A percentile compares a stretch with the other conserved stretches of the same genome.
These are phyloP conservation scores for Galleria mellonella DNA, from an alignment of 1,140 invertebrate genomes.

Conservation along the genomic window DNA sequence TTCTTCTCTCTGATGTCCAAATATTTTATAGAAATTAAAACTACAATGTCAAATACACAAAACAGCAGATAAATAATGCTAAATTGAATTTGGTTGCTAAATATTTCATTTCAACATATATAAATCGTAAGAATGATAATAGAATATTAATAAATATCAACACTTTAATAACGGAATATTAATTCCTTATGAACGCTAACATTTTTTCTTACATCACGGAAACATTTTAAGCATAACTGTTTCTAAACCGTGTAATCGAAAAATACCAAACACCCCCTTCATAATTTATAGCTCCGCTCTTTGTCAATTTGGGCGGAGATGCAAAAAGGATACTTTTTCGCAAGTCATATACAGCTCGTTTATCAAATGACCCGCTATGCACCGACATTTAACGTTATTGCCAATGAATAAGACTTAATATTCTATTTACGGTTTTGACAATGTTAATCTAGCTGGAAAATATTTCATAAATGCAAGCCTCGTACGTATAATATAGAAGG, in stretches of 20 bases:
- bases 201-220: background rate
- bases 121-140: too few species aligned
- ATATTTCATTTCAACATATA: too few species aligned
- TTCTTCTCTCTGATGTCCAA: too few species aligned
- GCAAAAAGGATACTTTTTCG: slow-evolving; percentile 51
- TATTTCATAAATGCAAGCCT: too few species aligned
- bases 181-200: background rate
- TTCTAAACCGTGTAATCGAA: slow-evolving; percentile 26
- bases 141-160: too few species aligned
- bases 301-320: slow-evolving; percentile 39
- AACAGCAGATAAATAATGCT: too few species aligned
- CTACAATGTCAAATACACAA: too few species aligned
- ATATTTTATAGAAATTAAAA: too few species aligned
- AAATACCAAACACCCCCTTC: slow-evolving; percentile 46
- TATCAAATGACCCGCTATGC: slow-evolving; percentile 33
- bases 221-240: background rate
- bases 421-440: background rate
- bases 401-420: slow-evolving; percentile 3
- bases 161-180: too few species aligned
- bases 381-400: slow-evolving; percentile 12
- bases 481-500: too few species aligned
- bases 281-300: slow-evolving; percentile 48
- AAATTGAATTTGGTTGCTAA: too few species aligned
- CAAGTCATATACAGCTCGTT: slow-evolving; percentile 51
- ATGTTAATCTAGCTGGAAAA: too few species aligned